Base-by-base conservation (phyloP, 2,888 invertebrate genomes). In the Esperia sulphurella region DNA sequence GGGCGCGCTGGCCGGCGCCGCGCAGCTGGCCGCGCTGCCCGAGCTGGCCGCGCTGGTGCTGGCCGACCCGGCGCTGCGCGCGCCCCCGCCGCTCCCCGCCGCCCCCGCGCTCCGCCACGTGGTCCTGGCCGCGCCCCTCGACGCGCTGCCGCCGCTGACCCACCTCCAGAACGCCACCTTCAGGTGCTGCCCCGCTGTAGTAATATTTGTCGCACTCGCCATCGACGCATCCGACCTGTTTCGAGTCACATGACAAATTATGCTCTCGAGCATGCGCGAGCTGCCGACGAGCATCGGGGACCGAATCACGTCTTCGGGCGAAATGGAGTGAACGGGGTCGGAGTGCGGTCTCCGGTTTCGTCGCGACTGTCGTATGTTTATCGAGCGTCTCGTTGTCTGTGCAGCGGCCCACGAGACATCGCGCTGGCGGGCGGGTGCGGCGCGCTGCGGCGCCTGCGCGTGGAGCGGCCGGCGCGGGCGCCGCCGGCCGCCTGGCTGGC, bases 1-100 rank as follows among this genome's bases (percentile, higher is more conserved):
- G 35, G 21, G 14, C 8, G 35, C 43, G 14, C 21, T 46, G 51
- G 38, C 50, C 53, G 31, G 45, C 44, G 14, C 44, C 10, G 51
- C 53, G 10, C 33, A 42, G 38, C 48, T 29, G 52, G n/a, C 12
- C 37, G 31, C 30, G 49, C 48, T 54, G 21, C 47, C 30, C 28
- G 50, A 57, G 37, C 50, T 61, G 38, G 3, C 31, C 10, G n/a
- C 38, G 38, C 48, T 31, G 52, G 6, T 8, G 12, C 37, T 48
- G 52, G 39, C 51, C 50, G 41, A 14, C 21, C 41, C 43, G 51
- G 63, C 30, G 44, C 56, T 59, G 43, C 47, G 6, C 33, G 48
- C 31, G 7, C 50, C 54, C 41, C 43, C 35, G 6, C 14, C 30
- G 35, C 57, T 59, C 14, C 46, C 48, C 12, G 49, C 43, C n/a